These are phyloP conservation scores for Ceratotherium simum DNA, from an alignment of 2,113 vertebrate species.

Conservation along the genomic window DNA sequence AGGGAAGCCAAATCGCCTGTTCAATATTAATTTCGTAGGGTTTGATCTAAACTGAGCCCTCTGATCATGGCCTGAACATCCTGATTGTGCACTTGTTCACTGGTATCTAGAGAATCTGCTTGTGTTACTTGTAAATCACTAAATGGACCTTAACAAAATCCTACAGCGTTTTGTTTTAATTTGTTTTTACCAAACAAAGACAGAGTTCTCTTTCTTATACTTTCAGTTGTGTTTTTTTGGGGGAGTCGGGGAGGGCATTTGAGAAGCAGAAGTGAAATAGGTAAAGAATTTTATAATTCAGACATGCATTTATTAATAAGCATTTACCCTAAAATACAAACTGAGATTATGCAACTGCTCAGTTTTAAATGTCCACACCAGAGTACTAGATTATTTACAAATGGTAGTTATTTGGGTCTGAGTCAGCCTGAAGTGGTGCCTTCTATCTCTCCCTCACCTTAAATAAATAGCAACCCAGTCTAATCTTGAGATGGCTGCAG, in stretches of 20 bases:
- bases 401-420: not conserved
- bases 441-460: not conserved
- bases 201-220: not conserved
- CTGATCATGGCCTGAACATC: not conserved
- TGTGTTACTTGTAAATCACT: conserved; percentile 4
- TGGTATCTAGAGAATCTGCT: not conserved
- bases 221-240: not conserved
- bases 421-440: not conserved
- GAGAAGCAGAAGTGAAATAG: not conserved
- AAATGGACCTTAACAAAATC: not conserved
- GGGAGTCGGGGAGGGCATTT: not conserved
- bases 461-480: not conserved
- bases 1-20: not conserved
- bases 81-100: not conserved
- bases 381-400: not conserved
- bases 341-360: not conserved
- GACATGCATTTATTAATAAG: not conserved
- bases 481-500: not conserved
- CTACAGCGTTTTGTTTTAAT: not conserved
- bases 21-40: not conserved
- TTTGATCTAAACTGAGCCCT: not conserved
- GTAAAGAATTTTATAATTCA: not conserved
- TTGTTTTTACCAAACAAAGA: not conserved
- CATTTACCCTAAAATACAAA: not conserved
- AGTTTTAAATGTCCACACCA: not conserved